Conservation (phyloP, 1,140 invertebrate species). For the Drosophila neocordata region DNA sequence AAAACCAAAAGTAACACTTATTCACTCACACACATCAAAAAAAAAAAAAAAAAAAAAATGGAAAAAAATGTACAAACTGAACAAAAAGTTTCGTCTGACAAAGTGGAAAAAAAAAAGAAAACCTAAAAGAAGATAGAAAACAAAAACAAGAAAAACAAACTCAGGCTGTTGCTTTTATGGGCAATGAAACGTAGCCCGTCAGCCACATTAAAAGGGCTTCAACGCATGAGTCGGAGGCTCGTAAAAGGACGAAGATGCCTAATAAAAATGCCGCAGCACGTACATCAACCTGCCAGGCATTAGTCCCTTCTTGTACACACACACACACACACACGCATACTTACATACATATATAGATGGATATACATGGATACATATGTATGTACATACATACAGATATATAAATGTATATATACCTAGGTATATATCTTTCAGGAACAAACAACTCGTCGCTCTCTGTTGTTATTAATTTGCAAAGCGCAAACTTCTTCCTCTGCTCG, state of each 20-base stretch:
- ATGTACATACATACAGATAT: neutral
- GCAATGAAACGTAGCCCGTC: conserved; percentile 55
- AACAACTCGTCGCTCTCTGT: conserved; percentile 46
- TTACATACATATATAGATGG: conserved; percentile 8
- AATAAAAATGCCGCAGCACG: conserved; percentile 80
- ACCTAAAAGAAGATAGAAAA: neutral
- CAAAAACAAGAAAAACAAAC: conserved; percentile 9
- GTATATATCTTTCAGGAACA: conserved; percentile 8
- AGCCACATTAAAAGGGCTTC: conserved; percentile 58
- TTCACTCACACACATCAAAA: conserved; percentile 30
- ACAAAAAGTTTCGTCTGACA: neutral
- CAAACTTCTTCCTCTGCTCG: conserved; percentile 68
- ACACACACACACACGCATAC: conserved; percentile 18
- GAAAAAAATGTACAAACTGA: neutral
- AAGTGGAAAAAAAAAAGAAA: neutral
- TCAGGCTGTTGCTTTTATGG: conserved; percentile 65
- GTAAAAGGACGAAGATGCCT: conserved; percentile 67
- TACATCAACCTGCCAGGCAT: conserved; percentile 76
- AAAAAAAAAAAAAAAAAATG: neutral
- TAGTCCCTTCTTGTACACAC: conserved; percentile 54
- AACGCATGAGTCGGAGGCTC: conserved; percentile 36
- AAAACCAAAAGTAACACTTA: conserved; percentile 71
- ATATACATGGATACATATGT: neutral
- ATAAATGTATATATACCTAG: neutral
- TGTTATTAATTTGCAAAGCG: conserved; percentile 76